Evolutionary conservation across 2,797 vertebrate genomes (phyloP).

Genomic region (Discoglossus pictus): DNA sequence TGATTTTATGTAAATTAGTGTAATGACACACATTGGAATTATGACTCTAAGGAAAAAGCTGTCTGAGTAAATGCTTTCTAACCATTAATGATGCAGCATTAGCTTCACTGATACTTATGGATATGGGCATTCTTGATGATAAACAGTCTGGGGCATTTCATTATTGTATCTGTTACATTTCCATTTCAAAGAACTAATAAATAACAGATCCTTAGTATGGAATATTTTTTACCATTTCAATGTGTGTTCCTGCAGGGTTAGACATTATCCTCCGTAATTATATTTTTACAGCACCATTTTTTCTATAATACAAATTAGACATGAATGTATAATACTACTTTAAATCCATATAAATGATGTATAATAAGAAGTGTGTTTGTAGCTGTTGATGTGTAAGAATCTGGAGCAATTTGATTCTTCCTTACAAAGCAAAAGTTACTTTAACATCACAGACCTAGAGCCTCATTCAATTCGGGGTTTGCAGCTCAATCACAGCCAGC

Average conservation of each 20-base stretch:
- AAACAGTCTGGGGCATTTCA: conserved; percentile 29
- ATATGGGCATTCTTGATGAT: conserved; percentile 31
- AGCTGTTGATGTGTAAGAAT: too few species aligned
- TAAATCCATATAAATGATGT: conserved; percentile 1
- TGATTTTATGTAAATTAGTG: conserved; percentile 25
- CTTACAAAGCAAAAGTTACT: too few species aligned
- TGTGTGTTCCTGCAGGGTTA: conserved; percentile 17
- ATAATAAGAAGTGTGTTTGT: conserved; percentile 19
- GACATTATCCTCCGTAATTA: conserved; percentile 28
- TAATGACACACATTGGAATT: conserved; percentile 24
- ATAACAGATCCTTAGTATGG: conserved; percentile 10
- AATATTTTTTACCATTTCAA: conserved; percentile 14
- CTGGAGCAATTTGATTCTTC: too few species aligned
- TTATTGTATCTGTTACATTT: conserved; percentile 27
- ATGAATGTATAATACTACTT: conserved; percentile 19
- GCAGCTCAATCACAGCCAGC: too few species aligned
- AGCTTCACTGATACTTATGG: conserved; percentile 34
- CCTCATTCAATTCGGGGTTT: too few species aligned
- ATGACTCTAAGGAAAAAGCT: conserved; percentile 25
- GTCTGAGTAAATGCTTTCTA: conserved; percentile 17
- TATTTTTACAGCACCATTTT: not conserved
- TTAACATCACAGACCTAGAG: too few species aligned
- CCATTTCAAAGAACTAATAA: conserved; percentile 36
- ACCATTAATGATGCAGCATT: conserved; percentile 32
- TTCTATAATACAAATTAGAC: conserved; percentile 2